Percentiles rank a stretch among this genome's conserved stretches.
Conservation (phyloP, 2,113 vertebrate species). For the Chaetops frenatus region DNA sequence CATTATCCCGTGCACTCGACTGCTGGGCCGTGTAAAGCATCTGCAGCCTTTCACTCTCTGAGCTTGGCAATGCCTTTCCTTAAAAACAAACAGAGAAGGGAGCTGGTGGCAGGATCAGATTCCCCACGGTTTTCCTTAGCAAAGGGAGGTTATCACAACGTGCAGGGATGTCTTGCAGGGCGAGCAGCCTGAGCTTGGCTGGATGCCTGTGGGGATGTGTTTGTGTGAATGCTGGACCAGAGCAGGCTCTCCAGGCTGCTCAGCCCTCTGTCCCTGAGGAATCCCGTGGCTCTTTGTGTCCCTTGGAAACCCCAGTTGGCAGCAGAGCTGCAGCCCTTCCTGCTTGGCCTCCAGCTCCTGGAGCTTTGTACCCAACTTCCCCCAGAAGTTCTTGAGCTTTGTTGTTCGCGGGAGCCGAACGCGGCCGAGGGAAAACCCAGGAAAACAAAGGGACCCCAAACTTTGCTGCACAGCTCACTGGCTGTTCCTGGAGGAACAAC, state of each 20-base stretch:
- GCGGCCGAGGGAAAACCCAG: background rate
- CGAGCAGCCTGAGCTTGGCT: background rate
- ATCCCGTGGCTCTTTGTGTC: background rate
- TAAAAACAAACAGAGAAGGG: background rate
- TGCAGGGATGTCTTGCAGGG: background rate
- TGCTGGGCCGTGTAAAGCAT: conserved; percentile 22
- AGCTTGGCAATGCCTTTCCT: background rate
- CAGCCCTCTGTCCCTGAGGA: background rate
- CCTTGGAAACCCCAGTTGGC: background rate
- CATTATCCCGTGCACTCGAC: background rate
- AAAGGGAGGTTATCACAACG: background rate
- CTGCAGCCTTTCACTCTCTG: background rate
- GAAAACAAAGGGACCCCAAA: background rate
- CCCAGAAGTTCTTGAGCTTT: background rate
- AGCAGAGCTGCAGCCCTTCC: background rate
- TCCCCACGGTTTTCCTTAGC: background rate
- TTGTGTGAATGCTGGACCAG: background rate
- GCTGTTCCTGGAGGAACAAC: background rate
- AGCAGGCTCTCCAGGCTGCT: background rate
- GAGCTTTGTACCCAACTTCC: background rate
- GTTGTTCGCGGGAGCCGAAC: background rate
- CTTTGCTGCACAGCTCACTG: background rate
- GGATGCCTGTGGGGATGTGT: accelerated
- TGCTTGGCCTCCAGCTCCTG: background rate
- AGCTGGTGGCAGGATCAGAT: background rate